Conservation (phyloP, 2,113 vertebrate genomes). For the Phainopepla nitens region DNA sequence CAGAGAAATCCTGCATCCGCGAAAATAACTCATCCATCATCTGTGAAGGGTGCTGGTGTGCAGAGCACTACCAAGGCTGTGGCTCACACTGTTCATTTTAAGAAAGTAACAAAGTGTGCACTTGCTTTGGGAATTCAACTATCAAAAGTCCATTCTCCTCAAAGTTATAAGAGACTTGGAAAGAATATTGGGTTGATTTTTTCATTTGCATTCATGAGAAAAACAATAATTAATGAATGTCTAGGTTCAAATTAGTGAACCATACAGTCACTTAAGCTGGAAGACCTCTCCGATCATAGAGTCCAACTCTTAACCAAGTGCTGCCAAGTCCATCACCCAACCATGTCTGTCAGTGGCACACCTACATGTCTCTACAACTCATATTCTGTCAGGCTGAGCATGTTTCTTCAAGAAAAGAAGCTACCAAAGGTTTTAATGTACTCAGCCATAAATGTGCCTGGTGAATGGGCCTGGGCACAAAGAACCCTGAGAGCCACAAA, state of each 20-base stretch:
- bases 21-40: not conserved
- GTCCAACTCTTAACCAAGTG: not conserved
- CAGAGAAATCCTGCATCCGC: not conserved
- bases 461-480: not conserved
- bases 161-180: not conserved
- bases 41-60: not conserved
- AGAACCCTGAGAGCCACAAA: rapidly evolving
- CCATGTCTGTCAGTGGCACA: not conserved
- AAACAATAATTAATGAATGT: not conserved
- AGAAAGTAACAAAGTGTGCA: not conserved
- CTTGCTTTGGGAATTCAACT: not conserved
- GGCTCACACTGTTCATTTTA: not conserved
- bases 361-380: not conserved
- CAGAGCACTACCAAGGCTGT: not conserved
- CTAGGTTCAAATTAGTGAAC: not conserved
- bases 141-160: not conserved
- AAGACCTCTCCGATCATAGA: not conserved
- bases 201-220: not conserved
- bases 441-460: not conserved
- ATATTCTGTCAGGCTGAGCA: not conserved
- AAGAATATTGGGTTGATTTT: not conserved
- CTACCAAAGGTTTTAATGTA: not conserved
- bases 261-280: not conserved
- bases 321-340: not conserved
- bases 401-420: not conserved